These are phyloP conservation scores for Istiophorus platypterus DNA, from an alignment of 2,113 vertebrate species.

Conservation along the genomic window DNA sequence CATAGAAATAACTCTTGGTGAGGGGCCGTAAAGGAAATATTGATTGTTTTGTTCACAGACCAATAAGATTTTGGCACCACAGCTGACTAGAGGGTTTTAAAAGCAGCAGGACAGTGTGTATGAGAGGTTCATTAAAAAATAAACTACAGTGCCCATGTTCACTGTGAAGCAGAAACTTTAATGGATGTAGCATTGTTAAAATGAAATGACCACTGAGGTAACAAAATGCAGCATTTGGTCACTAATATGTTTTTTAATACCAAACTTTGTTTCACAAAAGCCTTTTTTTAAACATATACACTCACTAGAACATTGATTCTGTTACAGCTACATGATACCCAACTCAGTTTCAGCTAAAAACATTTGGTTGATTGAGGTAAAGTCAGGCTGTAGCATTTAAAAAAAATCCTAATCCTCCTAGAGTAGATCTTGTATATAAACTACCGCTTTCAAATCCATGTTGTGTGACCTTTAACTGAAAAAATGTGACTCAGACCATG, in stretches of 20 bases:
- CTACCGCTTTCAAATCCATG: not conserved
- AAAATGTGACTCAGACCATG: too few species aligned
- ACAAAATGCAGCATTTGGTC: not conserved
- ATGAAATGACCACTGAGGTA: not conserved
- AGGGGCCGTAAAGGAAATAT: too few species aligned
- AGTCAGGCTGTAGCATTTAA: not conserved
- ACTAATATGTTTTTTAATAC: not conserved
- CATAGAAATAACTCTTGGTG: too few species aligned
- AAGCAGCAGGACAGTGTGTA: too few species aligned
- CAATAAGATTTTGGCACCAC: too few species aligned
- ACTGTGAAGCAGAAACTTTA: too few species aligned
- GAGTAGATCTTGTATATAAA: not conserved
- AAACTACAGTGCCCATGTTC: too few species aligned
- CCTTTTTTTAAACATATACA: not conserved
- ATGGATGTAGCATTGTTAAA: not conserved
- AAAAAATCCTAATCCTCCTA: not conserved
- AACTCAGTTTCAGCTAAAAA: not conserved
- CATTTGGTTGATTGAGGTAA: not conserved
- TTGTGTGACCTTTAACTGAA: too few species aligned
- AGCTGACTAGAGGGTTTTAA: too few species aligned
- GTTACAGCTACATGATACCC: not conserved
- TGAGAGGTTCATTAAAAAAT: too few species aligned
- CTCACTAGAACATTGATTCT: not conserved
- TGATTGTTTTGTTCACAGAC: too few species aligned
- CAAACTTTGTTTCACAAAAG: not conserved